phyloP scores from a whole-genome alignment of 2,888 invertebrate genomes.

The Drosophila tripunctata region DNA sequence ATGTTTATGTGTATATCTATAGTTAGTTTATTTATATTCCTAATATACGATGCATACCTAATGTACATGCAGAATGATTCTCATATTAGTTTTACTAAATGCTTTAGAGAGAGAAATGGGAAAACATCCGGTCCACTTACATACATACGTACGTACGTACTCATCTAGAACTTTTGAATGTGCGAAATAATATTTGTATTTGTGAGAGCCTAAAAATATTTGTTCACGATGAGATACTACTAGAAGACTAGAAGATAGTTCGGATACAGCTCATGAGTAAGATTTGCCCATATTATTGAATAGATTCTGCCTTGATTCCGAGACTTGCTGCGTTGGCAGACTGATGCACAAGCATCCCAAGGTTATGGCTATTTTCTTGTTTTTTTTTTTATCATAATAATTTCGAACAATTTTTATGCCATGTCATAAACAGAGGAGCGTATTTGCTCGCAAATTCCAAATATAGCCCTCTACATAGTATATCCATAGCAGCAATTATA shows the following conservation, averaged over 20 bases:
- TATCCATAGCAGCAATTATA: not conserved
- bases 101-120: not conserved
- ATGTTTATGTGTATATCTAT: not conserved
- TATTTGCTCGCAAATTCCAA: conserved; percentile 43
- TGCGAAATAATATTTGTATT: conserved; percentile 5
- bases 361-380: conserved; percentile 49
- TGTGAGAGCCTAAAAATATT: conserved; percentile 32
- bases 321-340: too few species aligned
- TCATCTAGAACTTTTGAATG: not conserved
- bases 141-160: conserved; percentile 4
- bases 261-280: not conserved
- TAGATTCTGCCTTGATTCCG: conserved; percentile 25
- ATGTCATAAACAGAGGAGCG: conserved; percentile 29
- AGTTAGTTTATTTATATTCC: conserved; percentile 2
- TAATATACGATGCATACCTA: not conserved
- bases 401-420: conserved; percentile 31
- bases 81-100: conserved; percentile 7
- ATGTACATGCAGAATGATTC: conserved; percentile 7
- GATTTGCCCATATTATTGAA: conserved; percentile 6
- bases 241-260: conserved; percentile 1
- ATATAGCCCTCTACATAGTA: conserved; percentile 27
- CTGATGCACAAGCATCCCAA: conserved; percentile 44
- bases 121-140: conserved; percentile 36
- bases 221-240: conserved; percentile 16
- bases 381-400: conserved; percentile 30